Percentiles rank a stretch among this genome's conserved stretches.
These are phyloP conservation scores for human (Homo sapiens) DNA, from an alignment of 2,113 vertebrate genomes.

Conservation along the genomic window DNA sequence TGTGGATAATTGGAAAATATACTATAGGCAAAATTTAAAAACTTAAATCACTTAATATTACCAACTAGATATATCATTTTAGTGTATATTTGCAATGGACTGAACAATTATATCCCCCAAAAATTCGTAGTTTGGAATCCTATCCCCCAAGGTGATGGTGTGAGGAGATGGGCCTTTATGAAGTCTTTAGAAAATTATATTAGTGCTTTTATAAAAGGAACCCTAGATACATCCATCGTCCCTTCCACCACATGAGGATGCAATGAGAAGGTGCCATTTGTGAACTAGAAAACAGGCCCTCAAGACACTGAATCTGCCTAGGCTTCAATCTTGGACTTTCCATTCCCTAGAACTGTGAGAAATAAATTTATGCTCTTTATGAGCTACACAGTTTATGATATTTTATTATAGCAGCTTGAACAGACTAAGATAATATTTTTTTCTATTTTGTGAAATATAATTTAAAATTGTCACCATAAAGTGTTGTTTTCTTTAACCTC, in stretches of 20 bases:
- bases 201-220: not conserved
- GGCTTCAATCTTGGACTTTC: not conserved
- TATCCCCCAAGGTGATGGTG: not conserved
- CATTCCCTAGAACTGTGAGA: not conserved
- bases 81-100: not conserved
- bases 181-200: no score
- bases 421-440: not conserved
- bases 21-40: not conserved
- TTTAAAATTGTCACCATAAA: not conserved
- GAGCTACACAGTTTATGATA: not conserved
- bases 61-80: not conserved
- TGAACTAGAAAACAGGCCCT: not conserved
- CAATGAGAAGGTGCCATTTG: not conserved
- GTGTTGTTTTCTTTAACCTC: not conserved
- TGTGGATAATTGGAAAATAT: constrained; percentile 8
- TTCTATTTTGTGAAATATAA: not conserved
- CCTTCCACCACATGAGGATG: not conserved
- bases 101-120: not conserved
- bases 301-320: not conserved
- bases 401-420: not conserved
- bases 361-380: not conserved
- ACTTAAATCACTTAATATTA: not conserved
- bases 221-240: not conserved
- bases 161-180: not conserved
- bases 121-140: not conserved